These are phyloP conservation scores for Nipponacmea schrenckii DNA, from an alignment of 2,888 invertebrate species.

Conservation along the genomic window DNA sequence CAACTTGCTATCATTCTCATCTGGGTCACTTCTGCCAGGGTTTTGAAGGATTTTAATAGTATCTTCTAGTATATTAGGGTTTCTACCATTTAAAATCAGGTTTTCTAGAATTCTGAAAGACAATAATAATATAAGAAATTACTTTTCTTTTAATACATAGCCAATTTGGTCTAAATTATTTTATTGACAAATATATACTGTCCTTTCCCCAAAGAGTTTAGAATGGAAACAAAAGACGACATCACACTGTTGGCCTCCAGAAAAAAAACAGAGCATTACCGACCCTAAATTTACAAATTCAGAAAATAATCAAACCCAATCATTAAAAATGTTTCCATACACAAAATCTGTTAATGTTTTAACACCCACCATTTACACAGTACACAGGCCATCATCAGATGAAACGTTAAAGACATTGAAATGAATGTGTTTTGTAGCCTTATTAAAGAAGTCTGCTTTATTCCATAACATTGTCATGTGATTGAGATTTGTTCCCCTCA, in stretches of 20 bases:
- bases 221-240: no score
- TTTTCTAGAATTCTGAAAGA: constrained; percentile 36
- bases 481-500: neutral
- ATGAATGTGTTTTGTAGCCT: neutral
- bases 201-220: no score
- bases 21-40: constrained; percentile 25
- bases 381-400: no score
- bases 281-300: no score
- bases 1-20: constrained; percentile 36
- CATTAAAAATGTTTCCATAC: no score
- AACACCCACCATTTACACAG: no score
- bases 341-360: no score
- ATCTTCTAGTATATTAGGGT: constrained; percentile 37
- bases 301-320: no score
- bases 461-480: no score
- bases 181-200: neutral
- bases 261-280: no score
- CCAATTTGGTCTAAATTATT: neutral
- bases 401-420: neutral
- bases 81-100: constrained; percentile 33
- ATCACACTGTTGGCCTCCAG: no score
- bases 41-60: constrained; percentile 35
- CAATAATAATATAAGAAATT: neutral
- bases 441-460: no score
- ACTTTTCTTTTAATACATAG: neutral